Conservation (phyloP, 1,140 invertebrate species). For the Phenacoccus solenopsis region DNA sequence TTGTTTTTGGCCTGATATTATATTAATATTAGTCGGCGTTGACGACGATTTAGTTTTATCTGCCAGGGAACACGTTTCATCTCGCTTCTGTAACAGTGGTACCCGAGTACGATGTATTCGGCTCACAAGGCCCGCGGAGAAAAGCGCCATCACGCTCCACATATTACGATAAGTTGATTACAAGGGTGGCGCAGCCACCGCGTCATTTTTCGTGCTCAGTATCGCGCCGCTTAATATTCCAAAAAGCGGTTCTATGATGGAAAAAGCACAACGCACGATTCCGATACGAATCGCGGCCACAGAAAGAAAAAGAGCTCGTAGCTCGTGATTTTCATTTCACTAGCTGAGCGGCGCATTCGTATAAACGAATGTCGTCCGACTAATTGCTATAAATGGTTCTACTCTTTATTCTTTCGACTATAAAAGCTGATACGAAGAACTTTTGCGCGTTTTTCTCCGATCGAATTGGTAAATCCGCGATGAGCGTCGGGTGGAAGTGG, state of each 20-base stretch:
- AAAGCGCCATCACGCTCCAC: neutral
- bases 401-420: neutral
- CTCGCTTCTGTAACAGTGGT: conserved; percentile 1
- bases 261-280: too few species aligned
- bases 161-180: conserved; percentile 3
- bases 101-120: too few species aligned
- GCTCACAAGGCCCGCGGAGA: neutral
- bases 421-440: neutral
- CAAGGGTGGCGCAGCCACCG: neutral
- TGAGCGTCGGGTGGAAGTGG: neutral
- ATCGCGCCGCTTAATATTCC: neutral
- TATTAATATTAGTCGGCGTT: neutral
- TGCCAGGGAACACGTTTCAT: neutral
- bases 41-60: neutral
- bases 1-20: too few species aligned
- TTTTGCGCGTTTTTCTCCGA: neutral
- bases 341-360: too few species aligned
- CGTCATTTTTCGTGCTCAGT: neutral
- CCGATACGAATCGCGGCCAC: too few species aligned
- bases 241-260: too few species aligned
- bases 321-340: too few species aligned
- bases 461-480: neutral
- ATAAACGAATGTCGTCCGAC: too few species aligned
- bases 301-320: too few species aligned
- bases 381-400: neutral